Percentiles rank a stretch among this genome's conserved stretches.
Evolutionary conservation across 2,113 vertebrate genomes (phyloP).

Genomic region (Menura novaehollandiae): DNA sequence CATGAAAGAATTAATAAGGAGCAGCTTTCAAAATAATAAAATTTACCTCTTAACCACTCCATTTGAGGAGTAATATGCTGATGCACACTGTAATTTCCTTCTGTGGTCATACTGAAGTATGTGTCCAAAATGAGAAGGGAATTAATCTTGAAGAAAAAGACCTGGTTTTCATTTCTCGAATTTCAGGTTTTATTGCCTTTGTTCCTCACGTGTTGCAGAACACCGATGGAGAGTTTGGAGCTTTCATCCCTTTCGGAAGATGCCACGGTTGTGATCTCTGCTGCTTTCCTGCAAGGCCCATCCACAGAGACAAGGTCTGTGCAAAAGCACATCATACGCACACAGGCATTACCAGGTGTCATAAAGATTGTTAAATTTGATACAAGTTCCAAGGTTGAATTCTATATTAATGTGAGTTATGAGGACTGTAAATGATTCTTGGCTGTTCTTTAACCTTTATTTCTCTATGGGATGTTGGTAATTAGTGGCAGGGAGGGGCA

Average conservation of each 20-base stretch:
- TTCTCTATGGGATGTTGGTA: background rate
- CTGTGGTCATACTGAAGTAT: background rate
- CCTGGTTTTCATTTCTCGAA: background rate
- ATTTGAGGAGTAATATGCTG: fast-evolving
- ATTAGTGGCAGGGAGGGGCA: background rate
- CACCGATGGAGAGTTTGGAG: background rate
- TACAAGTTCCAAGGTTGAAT: background rate
- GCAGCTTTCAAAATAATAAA: fast-evolving
- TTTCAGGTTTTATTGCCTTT: background rate
- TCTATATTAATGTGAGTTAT: fast-evolving
- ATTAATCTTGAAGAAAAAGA: background rate
- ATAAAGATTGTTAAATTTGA: background rate
- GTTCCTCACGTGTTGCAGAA: background rate
- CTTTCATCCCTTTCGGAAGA: background rate
- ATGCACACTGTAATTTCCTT: fast-evolving
- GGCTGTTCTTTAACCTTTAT: background rate
- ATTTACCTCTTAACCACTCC: background rate
- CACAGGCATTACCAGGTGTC: fast-evolving
- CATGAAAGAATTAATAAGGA: too few species aligned
- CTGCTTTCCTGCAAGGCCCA: background rate
- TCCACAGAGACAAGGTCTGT: background rate
- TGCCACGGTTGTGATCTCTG: background rate
- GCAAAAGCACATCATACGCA: background rate
- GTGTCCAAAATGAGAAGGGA: background rate
- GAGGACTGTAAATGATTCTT: background rate